Base-by-base conservation (phyloP, 2,113 vertebrate genomes). In the Neoarius graeffei region DNA sequence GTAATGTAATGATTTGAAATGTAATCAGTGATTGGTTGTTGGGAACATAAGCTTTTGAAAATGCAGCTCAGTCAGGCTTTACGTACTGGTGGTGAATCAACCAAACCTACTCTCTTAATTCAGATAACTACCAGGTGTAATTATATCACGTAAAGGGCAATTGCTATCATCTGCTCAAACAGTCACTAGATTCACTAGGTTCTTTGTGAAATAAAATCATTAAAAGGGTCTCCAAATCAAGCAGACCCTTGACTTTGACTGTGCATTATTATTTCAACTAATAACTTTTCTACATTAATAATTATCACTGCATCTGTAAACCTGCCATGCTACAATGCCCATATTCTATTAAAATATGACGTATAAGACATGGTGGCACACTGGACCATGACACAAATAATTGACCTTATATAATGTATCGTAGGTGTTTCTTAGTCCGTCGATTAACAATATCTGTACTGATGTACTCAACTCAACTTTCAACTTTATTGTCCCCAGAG, bases 381-480 rank as follows among this genome's bases (percentile, higher is more conserved):
- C 25, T 66, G 64, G 25, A 71, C 11, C 15, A 35, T 30, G 11
- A 69, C 11, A 35, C 1, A 30, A 35, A 71, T 71, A 71, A 5
- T 71, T 14, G 30, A 35, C 5, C 11, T 71, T 35, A 48, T 42
- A 23, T 48, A 20, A 2, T 74, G 71, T 74, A 74, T 48, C 35
- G 19, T 6, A 35, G 67, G 62, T 66, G 57, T 50, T 66, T 73
- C n/a, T 69, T 85, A 69, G 85, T 85, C 48, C n/a, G 14, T 79
- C 52, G 56, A 56, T 6, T 79, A 85, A 69, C 81, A 54, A 25
- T n/a, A 54, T 52, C 86, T 62, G 17, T 14, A 25, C 25, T 56
- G 48, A 30, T 42, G 48, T 52, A 62, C 71, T 42, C 42, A 42
- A 42, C 42, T 42, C 3, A 42, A 42, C 42, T 42, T 42, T 42